phyloP scores from a whole-genome alignment of 64 coral and sea anemone genomes.

The Orbicella faveolata region DNA sequence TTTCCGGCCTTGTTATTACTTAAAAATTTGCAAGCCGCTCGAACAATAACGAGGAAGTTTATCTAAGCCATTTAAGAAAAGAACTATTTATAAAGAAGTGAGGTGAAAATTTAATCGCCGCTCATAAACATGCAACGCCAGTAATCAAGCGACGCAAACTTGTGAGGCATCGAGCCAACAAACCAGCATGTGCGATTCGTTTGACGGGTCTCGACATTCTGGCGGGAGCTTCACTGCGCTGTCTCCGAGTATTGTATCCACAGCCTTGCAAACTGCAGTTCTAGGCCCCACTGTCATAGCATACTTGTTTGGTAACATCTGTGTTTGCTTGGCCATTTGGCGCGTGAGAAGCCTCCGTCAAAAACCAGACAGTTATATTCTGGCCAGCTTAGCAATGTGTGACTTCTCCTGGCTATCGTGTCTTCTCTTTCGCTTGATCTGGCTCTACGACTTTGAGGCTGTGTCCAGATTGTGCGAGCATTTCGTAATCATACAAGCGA shows the following conservation, averaged over 20 bases:
- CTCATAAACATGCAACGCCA: too few relatives aligned
- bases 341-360: neutral
- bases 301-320: neutral
- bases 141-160: too few relatives aligned
- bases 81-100: too few relatives aligned
- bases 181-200: neutral
- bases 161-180: neutral
- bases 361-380: conserved; percentile 12
- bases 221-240: neutral
- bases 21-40: too few relatives aligned
- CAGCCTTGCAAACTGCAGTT: neutral
- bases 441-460: neutral
- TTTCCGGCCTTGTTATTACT: too few relatives aligned
- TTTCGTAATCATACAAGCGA: neutral
- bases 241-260: neutral
- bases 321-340: conserved; percentile 6
- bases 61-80: too few relatives aligned
- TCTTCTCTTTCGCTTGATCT: conserved; percentile 13
- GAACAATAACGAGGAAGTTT: too few relatives aligned
- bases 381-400: conserved; percentile 44
- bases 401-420: neutral
- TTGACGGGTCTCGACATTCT: neutral
- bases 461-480: neutral
- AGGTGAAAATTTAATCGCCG: too few relatives aligned
- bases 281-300: neutral